Conservation (phyloP, 2,797 vertebrate genomes). For the Cyprinodon diabolis region DNA sequence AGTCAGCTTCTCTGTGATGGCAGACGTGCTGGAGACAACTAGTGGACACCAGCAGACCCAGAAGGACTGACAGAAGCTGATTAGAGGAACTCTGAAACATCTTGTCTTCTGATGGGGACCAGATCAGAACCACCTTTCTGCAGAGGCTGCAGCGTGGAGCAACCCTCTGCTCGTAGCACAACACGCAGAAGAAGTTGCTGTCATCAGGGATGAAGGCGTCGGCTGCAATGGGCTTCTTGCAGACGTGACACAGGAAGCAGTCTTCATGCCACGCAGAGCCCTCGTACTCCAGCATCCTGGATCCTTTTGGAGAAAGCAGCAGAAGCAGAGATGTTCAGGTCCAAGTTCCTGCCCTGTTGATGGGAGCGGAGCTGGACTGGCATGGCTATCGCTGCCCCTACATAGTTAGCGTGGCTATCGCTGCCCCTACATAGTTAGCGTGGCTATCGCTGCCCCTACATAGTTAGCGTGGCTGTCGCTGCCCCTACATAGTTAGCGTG, state of each 20-base stretch:
- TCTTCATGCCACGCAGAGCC: conserved; percentile 92
- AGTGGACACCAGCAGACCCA: too few species aligned
- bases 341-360: not conserved
- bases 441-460: too few species aligned
- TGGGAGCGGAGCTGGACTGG: not conserved
- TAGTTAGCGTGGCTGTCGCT: too few species aligned
- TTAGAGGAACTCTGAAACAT: too few species aligned
- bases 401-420: too few species aligned
- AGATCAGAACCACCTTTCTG: conserved; percentile 86
- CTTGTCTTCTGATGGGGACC: not conserved
- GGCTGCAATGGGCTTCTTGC: conserved; percentile 90
- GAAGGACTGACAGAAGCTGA: too few species aligned
- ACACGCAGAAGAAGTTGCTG: conserved; percentile 89
- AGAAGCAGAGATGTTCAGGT: not conserved
- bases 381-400: too few species aligned
- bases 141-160: conserved; percentile 93
- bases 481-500: too few species aligned
- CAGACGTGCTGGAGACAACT: too few species aligned
- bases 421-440: too few species aligned
- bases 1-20: too few species aligned
- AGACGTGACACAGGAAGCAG: conserved; percentile 91
- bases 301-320: conserved; percentile 76
- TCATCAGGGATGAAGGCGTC: conserved; percentile 92
- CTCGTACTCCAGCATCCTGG: conserved; percentile 89
- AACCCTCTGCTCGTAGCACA: conserved; percentile 91